Evolutionary conservation across 2,113 vertebrate species (phyloP), one percentile per base, ranked within the genome.

Genomic region (Solea senegalensis): DNA sequence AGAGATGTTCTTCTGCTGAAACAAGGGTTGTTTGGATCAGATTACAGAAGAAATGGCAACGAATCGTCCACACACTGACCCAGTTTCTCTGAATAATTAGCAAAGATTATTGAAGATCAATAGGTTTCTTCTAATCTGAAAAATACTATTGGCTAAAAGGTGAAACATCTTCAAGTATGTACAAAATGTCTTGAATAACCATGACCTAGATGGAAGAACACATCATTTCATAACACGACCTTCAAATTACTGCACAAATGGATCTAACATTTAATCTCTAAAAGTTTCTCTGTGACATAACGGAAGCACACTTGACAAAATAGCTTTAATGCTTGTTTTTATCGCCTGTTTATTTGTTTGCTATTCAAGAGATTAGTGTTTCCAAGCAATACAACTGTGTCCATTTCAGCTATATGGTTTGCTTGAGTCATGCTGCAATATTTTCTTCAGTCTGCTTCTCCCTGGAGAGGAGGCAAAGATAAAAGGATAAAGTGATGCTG

Each of bases 401-500:
- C 48, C 40, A 48, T 72, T 54, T 53, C 58, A 49, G 44, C 66
- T 68, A 21, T 75, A 52, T 51, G 44, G 69, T 64, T 76, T 69
- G 78, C 27, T 54, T 69, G 58, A 76, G 80, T 84, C 65, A 70
- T 14, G 16, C 67, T 65, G 26, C 73, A 69, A 64, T 80, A 52
- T 48, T 83, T 67, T 58, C 72, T 75, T 50, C 48, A 57, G 64
- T 54, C 39, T 53, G 41, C 46, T 52, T 39, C 66, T 63, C 81
- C 52, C 66, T 2, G 8, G 39, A 63, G 77, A 76, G 59, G 57
- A 61, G 57, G 16, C 26, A 12, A 11, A 85, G 76, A 88, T 80
- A 74, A 84, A 86, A 69, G 77, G 84, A 89, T 83, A 75, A 72
- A 83, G 65, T 34, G 69, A 72, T 72, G 61, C 51, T 54, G 67